These are phyloP conservation scores for Butorides virescens DNA, from an alignment of 2,113 vertebrate species.

Conservation along the genomic window DNA sequence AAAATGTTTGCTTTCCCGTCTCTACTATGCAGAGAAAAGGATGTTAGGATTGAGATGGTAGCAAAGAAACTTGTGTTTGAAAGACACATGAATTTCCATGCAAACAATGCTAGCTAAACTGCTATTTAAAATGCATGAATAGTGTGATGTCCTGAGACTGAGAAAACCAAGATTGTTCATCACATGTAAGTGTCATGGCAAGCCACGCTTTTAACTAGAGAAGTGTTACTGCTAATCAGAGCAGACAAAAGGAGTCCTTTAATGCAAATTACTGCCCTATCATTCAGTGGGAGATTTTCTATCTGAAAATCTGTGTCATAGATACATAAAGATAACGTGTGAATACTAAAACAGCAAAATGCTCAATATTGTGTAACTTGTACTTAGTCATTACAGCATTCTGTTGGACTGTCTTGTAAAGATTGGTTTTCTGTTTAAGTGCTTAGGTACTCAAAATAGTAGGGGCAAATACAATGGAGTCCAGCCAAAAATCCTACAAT, in stretches of 20 bases:
- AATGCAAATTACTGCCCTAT: neutral
- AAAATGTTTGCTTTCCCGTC: neutral
- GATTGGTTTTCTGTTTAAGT: neutral
- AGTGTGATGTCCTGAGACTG: neutral
- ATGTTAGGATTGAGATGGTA: neutral
- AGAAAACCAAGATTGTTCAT: neutral
- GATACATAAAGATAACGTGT: neutral
- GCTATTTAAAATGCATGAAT: neutral
- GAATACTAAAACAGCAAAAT: neutral
- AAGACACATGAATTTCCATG: neutral
- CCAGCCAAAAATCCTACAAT: neutral
- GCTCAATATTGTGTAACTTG: neutral
- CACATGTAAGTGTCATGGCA: neutral
- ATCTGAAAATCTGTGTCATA: neutral
- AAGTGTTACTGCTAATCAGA: conserved; percentile 24
- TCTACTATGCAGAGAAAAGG: neutral
- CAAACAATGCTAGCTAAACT: neutral
- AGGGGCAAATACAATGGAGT: neutral
- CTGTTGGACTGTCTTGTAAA: neutral
- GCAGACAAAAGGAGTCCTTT: neutral
- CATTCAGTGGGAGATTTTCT: neutral
- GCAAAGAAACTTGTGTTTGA: neutral
- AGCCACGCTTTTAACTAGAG: neutral
- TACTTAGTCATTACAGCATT: neutral
- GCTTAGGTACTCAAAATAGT: neutral